A percentile compares a stretch with the other conserved stretches of the same genome.
Conservation (phyloP, 2,797 vertebrate species). For the Syndactyla subalaris region DNA sequence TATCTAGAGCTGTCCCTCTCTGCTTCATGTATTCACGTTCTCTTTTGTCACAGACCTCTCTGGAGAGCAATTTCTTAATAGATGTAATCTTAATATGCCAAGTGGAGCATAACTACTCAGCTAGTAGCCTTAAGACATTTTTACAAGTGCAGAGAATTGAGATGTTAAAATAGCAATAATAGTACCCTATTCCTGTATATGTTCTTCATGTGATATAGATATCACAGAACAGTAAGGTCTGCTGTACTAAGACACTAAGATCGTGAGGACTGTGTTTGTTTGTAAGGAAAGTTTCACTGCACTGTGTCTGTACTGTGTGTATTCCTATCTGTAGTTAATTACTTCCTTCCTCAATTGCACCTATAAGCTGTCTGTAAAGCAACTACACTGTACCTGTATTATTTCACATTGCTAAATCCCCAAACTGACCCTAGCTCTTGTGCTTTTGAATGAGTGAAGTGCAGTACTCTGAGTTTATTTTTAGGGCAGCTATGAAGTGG, state of each 20-base stretch:
- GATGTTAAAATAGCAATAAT: neutral
- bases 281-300: neutral
- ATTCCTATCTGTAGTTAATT: neutral
- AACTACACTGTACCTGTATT: neutral
- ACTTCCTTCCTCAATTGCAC: neutral
- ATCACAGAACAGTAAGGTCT: neutral
- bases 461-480: slow-evolving; percentile 7
- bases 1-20: neutral
- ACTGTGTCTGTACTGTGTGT: neutral
- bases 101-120: neutral
- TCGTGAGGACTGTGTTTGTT: neutral
- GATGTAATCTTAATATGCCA: neutral
- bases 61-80: neutral
- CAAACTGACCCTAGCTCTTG: neutral
- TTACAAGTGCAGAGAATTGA: neutral
- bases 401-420: neutral
- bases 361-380: neutral
- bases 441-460: slow-evolving; percentile 17
- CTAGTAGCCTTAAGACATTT: neutral
- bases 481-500: slow-evolving; percentile 3
- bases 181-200: neutral
- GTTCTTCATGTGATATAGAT: neutral
- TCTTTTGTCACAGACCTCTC: neutral
- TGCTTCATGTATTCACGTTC: neutral
- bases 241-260: neutral